Conservation (phyloP, 2,888 invertebrate genomes). For the Mimumesa dahlbomi region DNA sequence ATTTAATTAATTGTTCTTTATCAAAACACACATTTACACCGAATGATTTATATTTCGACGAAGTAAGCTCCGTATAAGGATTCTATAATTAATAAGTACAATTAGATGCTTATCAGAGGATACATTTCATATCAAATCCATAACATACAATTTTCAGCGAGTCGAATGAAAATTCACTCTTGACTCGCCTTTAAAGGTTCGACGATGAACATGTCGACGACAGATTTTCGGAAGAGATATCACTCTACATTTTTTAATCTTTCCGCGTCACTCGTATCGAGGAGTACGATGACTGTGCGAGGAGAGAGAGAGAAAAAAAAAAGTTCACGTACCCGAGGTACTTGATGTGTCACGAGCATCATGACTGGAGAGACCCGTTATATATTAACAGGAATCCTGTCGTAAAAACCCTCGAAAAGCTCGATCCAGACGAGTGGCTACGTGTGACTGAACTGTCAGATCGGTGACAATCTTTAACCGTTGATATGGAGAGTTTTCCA, state of each 20-base stretch:
- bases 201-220: constrained; percentile 30
- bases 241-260: not conserved
- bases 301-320: too few relatives aligned
- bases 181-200: not conserved
- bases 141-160: too few relatives aligned
- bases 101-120: too few relatives aligned
- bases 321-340: constrained; percentile 16
- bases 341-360: constrained; percentile 36
- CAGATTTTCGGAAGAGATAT: constrained; percentile 19
- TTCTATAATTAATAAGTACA: too few relatives aligned
- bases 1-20: too few relatives aligned
- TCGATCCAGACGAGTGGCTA: constrained; percentile 44
- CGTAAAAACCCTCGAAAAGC: constrained; percentile 52
- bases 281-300: constrained; percentile 3
- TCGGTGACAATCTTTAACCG: constrained; percentile 44
- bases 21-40: too few relatives aligned
- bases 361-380: constrained; percentile 18
- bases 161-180: too few relatives aligned
- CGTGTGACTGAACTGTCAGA: constrained; percentile 51
- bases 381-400: constrained; percentile 48
- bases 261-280: not conserved
- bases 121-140: too few relatives aligned
- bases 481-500: constrained; percentile 27
- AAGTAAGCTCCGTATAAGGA: too few relatives aligned
- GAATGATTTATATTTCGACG: too few relatives aligned